A percentile compares a stretch with the other conserved stretches of the same genome.
These are phyloP conservation scores for Labroides dimidiatus DNA, from an alignment of 2,797 vertebrate species.

Conservation along the genomic window DNA sequence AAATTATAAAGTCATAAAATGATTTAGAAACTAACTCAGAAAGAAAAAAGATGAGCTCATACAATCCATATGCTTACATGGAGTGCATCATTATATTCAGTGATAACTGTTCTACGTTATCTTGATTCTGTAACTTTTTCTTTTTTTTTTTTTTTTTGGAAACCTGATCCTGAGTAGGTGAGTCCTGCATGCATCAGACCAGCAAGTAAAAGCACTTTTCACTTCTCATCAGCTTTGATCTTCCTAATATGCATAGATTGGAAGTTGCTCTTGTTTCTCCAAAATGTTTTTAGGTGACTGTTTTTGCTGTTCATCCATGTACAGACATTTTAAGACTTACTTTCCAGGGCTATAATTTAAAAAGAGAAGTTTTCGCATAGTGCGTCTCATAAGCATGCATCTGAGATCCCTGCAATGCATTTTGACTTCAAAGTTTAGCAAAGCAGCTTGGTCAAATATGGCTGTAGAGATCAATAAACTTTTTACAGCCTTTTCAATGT, in stretches of 20 bases:
- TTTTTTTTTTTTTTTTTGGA: slow-evolving; percentile 12
- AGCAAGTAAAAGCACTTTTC: slow-evolving; percentile 9
- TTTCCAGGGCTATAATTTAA: background rate
- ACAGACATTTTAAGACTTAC: background rate
- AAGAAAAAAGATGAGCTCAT: background rate
- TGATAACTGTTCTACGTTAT: background rate
- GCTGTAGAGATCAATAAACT: background rate
- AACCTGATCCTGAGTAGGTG: background rate
- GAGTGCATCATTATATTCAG: background rate
- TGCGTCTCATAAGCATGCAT: slow-evolving; percentile 15
- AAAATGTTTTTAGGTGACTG: background rate
- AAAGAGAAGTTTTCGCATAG: background rate
- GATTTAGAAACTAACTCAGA: background rate
- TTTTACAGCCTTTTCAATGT: background rate
- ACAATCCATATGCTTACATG: background rate
- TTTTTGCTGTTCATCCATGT: slow-evolving; percentile 2
- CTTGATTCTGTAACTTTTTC: background rate
- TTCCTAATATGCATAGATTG: background rate
- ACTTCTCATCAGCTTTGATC: background rate
- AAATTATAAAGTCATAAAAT: background rate
- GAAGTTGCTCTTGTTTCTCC: background rate
- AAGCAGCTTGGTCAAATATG: slow-evolving; percentile 10
- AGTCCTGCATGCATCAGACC: background rate
- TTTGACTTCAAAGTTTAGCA: slow-evolving; percentile 1
- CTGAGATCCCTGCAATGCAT: slow-evolving; percentile 25